Base-by-base conservation (phyloP, 2,888 invertebrate genomes). In the Mylabris sibirica region DNA sequence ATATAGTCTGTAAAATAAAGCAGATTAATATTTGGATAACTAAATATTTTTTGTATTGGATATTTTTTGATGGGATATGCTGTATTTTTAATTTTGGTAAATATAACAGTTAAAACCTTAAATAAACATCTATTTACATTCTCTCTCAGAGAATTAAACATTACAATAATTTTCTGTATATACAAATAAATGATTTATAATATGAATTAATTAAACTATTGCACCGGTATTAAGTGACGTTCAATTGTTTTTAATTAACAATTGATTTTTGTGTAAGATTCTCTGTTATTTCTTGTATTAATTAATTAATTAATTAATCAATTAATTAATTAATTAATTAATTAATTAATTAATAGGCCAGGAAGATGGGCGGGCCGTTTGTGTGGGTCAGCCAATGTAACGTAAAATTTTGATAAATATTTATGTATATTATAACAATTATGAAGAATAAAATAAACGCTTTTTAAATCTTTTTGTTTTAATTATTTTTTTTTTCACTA, bases 371-470 rank as follows among this genome's bases (percentile, higher is more conserved):
- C 30, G 60, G 60, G 34, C 35, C 20, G 22, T 38, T 30, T 60
- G 34, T 60, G 60, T 60, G 60, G 60, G 60, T 57, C 49, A 64
- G 22, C 35, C 74, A 71, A 30, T 30, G 30, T 78, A 80, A 76
- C 78, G 78, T 76, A 77, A 76, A 11, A 2, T 5, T 44, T 17
- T 53, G 30, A 20, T 22, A 22, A 1, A 20, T 22, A 11, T 11
- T 73, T 69, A n/a, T n/a, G n/a, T n/a, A n/a, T n/a, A n/a, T n/a
- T n/a, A 78, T 76, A 76, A 77, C 2, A 3, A 12, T 38, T 17
- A 78, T 75, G 77, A 79, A 81, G 77, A 78, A 79, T 63, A 79
- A 77, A 79, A 80, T 80, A 44, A 44, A 44, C n/a, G 80, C 80
- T 80, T 80, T 75, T 81, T 72, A 71, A 53, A 35, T 67, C 38